Percentiles rank a stretch among this genome's conserved stretches.
Conservation (phyloP, 2,113 vertebrate species). For the Corythornis cristatus region DNA sequence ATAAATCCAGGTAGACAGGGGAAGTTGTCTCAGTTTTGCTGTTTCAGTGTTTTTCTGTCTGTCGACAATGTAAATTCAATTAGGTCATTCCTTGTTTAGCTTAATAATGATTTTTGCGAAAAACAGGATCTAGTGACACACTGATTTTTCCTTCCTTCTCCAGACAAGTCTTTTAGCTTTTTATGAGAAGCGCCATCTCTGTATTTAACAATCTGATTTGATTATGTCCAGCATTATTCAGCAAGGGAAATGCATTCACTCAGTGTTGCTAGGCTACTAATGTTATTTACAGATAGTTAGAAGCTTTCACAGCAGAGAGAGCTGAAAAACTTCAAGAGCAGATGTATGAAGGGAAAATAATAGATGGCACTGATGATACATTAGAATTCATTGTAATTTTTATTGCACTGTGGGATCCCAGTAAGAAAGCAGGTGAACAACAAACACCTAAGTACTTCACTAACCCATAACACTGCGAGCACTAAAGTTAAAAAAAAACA, state of each 20-base stretch:
- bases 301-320: conserved; percentile 55
- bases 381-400: not conserved
- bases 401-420: not conserved
- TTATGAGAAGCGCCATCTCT: not conserved
- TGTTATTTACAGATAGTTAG: conserved; percentile 69
- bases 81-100: not conserved
- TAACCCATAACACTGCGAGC: not conserved
- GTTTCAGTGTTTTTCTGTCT: not conserved
- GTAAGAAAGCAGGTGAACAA: not conserved
- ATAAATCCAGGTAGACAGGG: not conserved
- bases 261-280: conserved; percentile 72
- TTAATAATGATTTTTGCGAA: not conserved
- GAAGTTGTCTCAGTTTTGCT: not conserved
- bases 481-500: not conserved
- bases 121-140: not conserved
- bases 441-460: not conserved
- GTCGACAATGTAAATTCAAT: not conserved
- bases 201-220: conserved; percentile 33
- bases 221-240: conserved; percentile 54
- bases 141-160: not conserved
- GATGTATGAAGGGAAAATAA: conserved; percentile 18
- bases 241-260: conserved; percentile 51
- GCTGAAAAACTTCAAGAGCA: conserved; percentile 34
- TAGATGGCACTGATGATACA: conserved; percentile 21
- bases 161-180: not conserved